Base-by-base conservation (phyloP, 2,888 invertebrate species). In the Apotomis betuletana region DNA sequence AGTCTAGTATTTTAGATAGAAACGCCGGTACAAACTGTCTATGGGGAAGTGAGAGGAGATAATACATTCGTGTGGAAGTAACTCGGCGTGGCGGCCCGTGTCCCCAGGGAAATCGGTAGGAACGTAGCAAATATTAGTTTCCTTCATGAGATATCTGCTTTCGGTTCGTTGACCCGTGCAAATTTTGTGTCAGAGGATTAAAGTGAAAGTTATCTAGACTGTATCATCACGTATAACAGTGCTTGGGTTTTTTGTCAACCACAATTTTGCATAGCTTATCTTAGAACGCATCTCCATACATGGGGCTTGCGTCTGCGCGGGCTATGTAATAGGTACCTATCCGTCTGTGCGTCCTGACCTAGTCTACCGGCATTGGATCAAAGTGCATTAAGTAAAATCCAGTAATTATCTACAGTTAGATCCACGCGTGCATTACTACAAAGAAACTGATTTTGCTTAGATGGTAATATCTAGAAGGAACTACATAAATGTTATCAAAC, bases 111-210 rank as follows among this genome's bases (percentile, higher is more conserved):
- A 88, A 85, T 85, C 85, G 86, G 85, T 84, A 86, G 86, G 87
- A 88, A 87, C 86, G 87, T 86, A 81, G 87, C 86, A 90, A 92
- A 92, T 92, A 91, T 90, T 90, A 89, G 89, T 89, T 88, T 87
- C 85, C 86, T 88, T 86, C 85, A 83, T 84, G 84, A 87, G 84
- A 83, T 84, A 65, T 67, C 67, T 71, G 84, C 85, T 85, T 82
- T 79, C 86, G 85, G 92, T 89, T 90, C 91, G 85, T 86, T 89
- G 91, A 91, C 90, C 90, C 84, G 87, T 77, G 84, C 83, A 83
- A 89, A 89, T 88, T 91, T 90, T 85, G 83, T 87, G 83, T 78
- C 83, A 81, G 80, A 80, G 80, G 75, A 80, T 80, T 82, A 77
- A 77, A 76, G 79, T 79, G 78, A 80, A 83, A 82, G 80, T 80